These are phyloP conservation scores for Clarias fuscus DNA, from an alignment of 2,797 vertebrate genomes.

Conservation along the genomic window DNA sequence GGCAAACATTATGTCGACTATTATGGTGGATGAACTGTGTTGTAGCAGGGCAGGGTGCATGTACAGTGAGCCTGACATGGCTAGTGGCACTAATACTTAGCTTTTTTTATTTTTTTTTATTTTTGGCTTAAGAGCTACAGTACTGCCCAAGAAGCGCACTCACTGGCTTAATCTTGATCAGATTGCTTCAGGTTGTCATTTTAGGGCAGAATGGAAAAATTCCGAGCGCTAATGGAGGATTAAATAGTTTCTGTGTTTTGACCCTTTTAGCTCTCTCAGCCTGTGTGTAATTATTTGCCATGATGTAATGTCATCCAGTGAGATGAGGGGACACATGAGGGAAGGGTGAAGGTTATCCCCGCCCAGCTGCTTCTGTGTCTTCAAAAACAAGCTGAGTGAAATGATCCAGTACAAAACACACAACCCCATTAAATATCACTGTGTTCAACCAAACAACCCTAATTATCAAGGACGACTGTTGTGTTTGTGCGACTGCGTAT, in stretches of 20 bases:
- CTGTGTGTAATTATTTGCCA: constrained; percentile 39
- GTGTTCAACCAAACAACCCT: constrained; percentile 36
- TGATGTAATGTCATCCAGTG: constrained; percentile 40
- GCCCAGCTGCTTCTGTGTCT: constrained; percentile 35
- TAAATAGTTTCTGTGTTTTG: constrained; percentile 22
- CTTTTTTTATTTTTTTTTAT: not conserved
- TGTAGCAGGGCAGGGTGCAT: constrained; percentile 1
- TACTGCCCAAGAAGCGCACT: constrained; percentile 6
- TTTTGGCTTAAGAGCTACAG: not conserved
- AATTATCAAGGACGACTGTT: constrained; percentile 38
- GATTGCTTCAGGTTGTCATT: not conserved
- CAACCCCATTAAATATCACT: constrained; percentile 48
- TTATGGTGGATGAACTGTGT: constrained; percentile 25
- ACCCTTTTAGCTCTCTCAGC: constrained; percentile 28
- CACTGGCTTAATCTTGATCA: constrained; percentile 12
- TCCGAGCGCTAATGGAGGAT: constrained; percentile 31
- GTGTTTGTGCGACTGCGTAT: not conserved
- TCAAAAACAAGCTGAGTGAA: constrained; percentile 35
- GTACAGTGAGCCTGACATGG: constrained; percentile 8
- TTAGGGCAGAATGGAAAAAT: constrained; percentile 2
- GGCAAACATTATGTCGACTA: constrained; percentile 34
- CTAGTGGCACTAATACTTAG: not conserved
- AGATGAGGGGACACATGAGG: constrained; percentile 36
- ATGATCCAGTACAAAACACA: constrained; percentile 43
- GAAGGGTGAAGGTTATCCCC: constrained; percentile 51